Conservation (phyloP, 2,113 vertebrate species). For the Apus apus region DNA sequence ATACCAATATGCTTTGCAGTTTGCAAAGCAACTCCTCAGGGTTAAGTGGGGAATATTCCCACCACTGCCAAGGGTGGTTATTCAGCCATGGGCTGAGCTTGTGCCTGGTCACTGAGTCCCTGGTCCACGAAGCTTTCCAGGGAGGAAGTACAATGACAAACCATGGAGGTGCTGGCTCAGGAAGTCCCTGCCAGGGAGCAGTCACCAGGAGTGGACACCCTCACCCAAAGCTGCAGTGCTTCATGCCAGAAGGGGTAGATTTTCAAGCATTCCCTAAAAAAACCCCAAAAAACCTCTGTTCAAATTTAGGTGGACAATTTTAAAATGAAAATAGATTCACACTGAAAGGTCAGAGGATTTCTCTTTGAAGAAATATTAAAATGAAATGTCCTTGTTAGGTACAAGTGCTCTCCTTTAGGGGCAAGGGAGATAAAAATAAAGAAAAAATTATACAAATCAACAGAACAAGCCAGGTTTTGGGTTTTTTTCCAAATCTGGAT, state of each 20-base stretch:
- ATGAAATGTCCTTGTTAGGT: neutral
- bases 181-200: neutral
- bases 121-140: neutral
- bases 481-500: neutral
- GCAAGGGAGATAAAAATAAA: neutral
- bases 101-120: accelerated
- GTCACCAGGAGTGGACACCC: too few relatives aligned
- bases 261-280: neutral
- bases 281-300: neutral
- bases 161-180: neutral
- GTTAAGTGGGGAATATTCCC: neutral
- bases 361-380: neutral
- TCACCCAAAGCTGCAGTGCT: neutral
- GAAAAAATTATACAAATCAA: neutral
- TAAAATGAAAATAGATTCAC: neutral
- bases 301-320: neutral
- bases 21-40: neutral
- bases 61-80: neutral
- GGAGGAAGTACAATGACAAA: neutral
- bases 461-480: neutral
- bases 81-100: neutral
- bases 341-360: neutral
- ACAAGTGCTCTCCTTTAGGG: neutral
- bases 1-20: neutral
- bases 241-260: neutral